Evolutionary conservation across 2,113 vertebrate species (phyloP).

Genomic region (Pica pica): DNA sequence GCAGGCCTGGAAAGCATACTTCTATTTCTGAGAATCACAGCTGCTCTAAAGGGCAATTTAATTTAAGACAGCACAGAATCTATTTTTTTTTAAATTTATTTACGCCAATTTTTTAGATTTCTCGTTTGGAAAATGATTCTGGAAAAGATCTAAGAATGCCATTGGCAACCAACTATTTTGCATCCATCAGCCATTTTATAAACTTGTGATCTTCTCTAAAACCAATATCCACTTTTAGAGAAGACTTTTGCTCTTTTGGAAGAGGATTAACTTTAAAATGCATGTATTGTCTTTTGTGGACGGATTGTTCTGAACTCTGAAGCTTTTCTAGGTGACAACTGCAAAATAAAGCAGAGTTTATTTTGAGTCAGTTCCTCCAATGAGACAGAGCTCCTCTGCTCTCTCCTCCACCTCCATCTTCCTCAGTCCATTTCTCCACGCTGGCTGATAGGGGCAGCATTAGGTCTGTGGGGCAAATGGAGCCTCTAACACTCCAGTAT

Average conservation of each 20-base stretch:
- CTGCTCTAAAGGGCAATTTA: neutral
- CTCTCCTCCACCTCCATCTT: neutral
- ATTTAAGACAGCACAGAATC: neutral
- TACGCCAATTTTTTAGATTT: neutral
- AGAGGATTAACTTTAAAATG: neutral
- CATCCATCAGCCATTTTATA: neutral
- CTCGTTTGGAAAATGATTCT: neutral
- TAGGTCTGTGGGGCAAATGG: neutral
- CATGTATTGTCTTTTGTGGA: neutral
- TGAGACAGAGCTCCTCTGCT: neutral
- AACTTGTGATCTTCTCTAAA: neutral
- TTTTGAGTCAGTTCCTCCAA: neutral
- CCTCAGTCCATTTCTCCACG: rapidly evolving
- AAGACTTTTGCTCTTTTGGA: neutral
- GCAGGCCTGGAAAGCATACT: neutral
- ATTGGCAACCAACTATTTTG: neutral
- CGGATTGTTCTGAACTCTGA: neutral
- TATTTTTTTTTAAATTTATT: neutral
- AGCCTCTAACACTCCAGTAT: neutral
- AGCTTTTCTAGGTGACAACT: neutral
- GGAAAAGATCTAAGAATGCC: neutral
- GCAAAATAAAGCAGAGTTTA: neutral
- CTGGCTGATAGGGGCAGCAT: neutral
- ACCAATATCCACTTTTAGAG: neutral
- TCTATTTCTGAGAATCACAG: neutral